Evolutionary conservation across 2,113 vertebrate species (phyloP).

Genomic region (Xyrauchen texanus): DNA sequence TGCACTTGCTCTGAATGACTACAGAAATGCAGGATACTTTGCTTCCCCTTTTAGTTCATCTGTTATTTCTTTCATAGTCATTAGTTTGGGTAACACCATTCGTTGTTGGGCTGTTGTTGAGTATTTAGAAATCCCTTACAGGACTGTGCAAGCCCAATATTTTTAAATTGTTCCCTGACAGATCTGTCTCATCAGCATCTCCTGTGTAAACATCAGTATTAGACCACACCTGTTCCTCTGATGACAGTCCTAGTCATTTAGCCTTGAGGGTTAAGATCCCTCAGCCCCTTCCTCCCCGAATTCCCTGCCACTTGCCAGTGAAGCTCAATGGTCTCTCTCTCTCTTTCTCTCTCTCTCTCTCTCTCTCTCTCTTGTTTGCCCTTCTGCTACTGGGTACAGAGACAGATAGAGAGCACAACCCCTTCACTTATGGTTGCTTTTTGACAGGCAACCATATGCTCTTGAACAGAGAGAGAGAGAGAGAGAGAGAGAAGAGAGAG

Average conservation of each 20-base stretch:
- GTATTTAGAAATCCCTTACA: conserved; percentile 5
- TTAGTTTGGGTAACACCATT: not conserved
- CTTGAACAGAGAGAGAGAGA: not conserved
- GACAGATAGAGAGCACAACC: not conserved
- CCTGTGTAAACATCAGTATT: conserved; percentile 14
- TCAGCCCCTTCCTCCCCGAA: conserved; percentile 9
- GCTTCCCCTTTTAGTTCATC: conserved; percentile 3
- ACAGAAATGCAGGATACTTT: not conserved
- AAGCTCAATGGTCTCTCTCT: conserved; percentile 16
- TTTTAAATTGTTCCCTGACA: not conserved
- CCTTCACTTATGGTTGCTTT: conserved; percentile 5
- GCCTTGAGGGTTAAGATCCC: conserved; percentile 21
- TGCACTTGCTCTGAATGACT: not conserved
- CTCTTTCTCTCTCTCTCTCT: not conserved
- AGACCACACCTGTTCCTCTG: conserved; percentile 46
- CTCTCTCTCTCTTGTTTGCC: no score
- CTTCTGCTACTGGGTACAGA: conserved; percentile 28
- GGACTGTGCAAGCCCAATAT: not conserved
- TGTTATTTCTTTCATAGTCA: conserved; percentile 3
- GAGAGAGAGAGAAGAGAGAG: no score
- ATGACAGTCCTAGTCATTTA: conserved; percentile 37
- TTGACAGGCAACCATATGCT: conserved; percentile 38
- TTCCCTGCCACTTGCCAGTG: conserved; percentile 18
- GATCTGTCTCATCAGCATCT: conserved; percentile 16
- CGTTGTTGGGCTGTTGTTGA: not conserved